Evolutionary conservation across 2,113 vertebrate species (phyloP).

Genomic region (Anolis sagrei): DNA sequence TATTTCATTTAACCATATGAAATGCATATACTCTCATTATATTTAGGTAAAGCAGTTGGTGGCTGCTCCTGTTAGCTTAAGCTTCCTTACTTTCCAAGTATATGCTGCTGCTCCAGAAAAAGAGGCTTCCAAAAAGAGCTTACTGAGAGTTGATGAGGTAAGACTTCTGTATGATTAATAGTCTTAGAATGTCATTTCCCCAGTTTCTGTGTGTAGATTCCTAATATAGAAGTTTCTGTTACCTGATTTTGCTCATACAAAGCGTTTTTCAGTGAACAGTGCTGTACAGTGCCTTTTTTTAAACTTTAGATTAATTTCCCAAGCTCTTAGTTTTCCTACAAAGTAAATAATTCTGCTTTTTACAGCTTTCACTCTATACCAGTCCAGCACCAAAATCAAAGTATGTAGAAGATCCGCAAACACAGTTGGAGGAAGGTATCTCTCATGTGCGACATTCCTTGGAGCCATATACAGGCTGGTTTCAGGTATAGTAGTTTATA

Average conservation of each 20-base stretch:
- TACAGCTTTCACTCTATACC: constrained; percentile 90
- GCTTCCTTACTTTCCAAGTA: constrained; percentile 78
- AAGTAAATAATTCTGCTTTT: constrained; percentile 50
- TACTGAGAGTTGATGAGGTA: constrained; percentile 86
- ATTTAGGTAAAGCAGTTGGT: constrained; percentile 81
- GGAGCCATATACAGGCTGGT: constrained; percentile 83
- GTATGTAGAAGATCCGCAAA: constrained; percentile 77
- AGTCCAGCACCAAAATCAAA: constrained; percentile 74
- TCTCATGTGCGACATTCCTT: constrained; percentile 78
- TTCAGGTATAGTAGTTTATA: constrained; percentile 81
- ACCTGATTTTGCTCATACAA: constrained; percentile 59
- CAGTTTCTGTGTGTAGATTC: constrained; percentile 50
- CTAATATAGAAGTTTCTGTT: constrained; percentile 52
- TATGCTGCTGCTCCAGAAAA: constrained; percentile 80
- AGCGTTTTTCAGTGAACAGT: constrained; percentile 43
- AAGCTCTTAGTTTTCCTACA: not conserved
- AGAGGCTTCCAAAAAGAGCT: constrained; percentile 71
- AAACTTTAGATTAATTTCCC: not conserved
- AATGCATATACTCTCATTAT: constrained; percentile 2
- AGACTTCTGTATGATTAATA: constrained; percentile 59
- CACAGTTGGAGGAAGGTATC: constrained; percentile 82
- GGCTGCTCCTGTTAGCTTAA: constrained; percentile 76
- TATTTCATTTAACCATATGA: not conserved
- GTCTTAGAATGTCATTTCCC: constrained; percentile 50
- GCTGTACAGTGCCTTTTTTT: not conserved